Evolutionary conservation across 1,140 invertebrate genomes (phyloP).

Genomic region (Drosophila fuyamai): DNA sequence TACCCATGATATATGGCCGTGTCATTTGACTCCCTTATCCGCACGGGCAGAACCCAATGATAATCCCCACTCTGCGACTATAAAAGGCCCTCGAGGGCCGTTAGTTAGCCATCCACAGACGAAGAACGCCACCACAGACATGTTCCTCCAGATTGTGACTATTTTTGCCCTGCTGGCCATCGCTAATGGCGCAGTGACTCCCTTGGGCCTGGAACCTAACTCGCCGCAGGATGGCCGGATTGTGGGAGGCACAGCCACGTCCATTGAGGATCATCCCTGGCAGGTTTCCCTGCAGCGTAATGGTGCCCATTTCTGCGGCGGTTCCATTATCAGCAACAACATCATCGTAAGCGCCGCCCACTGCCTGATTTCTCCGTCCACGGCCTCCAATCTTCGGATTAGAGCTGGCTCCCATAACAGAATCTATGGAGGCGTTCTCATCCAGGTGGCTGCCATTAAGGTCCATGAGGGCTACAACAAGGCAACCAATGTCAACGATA

Average conservation of each 20-base stretch:
- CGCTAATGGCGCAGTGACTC: slow-evolving; percentile 24
- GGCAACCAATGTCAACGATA: slow-evolving; percentile 80
- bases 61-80: slow-evolving; percentile 14
- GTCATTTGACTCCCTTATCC: slow-evolving; percentile 38
- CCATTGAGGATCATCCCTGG: slow-evolving; percentile 55
- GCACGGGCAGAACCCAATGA: slow-evolving; percentile 8
- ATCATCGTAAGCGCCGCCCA: slow-evolving; percentile 80
- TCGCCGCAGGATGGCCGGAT: slow-evolving; percentile 49
- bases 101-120: slow-evolving; percentile 14
- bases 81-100: slow-evolving; percentile 28
- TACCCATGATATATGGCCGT: slow-evolving; percentile 33
- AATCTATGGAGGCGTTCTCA: slow-evolving; percentile 42
- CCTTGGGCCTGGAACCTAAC: slow-evolving; percentile 31
- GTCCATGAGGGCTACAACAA: slow-evolving; percentile 52
- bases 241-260: slow-evolving; percentile 54
- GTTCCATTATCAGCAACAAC: slow-evolving; percentile 85
- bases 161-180: slow-evolving; percentile 19
- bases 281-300: slow-evolving; percentile 62
- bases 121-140: slow-evolving; percentile 6
- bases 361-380: slow-evolving; percentile 35
- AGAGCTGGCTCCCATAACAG: slow-evolving; percentile 53
- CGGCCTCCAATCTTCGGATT: slow-evolving; percentile 28
- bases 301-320: slow-evolving; percentile 85
- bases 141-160: slow-evolving; percentile 32
- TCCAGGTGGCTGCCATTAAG: slow-evolving; percentile 44